Conservation (phyloP, 2,888 invertebrate genomes). For the Strigamia crassipes region DNA sequence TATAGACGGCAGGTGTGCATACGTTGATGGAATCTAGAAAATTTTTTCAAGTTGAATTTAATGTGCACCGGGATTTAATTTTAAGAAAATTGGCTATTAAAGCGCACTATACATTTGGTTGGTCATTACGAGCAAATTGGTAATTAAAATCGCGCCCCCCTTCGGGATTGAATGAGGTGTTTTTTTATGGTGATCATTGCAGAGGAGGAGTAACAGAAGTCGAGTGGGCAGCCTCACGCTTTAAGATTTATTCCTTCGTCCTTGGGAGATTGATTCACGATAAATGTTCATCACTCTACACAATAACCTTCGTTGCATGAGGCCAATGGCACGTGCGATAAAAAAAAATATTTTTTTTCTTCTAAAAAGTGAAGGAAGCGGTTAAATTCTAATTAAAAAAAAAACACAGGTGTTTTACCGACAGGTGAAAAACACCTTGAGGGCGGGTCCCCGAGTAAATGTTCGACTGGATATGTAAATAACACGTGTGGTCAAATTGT, state of each 20-base stretch:
- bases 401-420: background rate
- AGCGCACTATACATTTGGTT: background rate
- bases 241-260: conserved; percentile 7
- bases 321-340: background rate
- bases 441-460: background rate
- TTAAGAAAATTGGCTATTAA: conserved; percentile 25
- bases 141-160: background rate
- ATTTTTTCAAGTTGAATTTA: background rate
- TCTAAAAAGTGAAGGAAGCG: background rate
- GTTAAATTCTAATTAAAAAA: background rate
- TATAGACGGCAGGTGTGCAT: background rate
- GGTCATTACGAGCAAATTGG: background rate
- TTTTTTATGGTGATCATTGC: conserved; percentile 9
- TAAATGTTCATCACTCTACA: conserved; percentile 15
- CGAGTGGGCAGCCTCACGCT: conserved; percentile 14
- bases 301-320: background rate
- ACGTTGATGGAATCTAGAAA: background rate
- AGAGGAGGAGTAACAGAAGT: conserved; percentile 25
- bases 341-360: background rate
- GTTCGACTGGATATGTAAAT: background rate
- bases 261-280: conserved; percentile 14
- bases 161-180: background rate
- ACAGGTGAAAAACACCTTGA: background rate
- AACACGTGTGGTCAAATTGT: background rate
- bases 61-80: conserved; percentile 6